These are phyloP conservation scores for Anoura caudifer DNA, from an alignment of 2,113 vertebrate species.

Conservation along the genomic window DNA sequence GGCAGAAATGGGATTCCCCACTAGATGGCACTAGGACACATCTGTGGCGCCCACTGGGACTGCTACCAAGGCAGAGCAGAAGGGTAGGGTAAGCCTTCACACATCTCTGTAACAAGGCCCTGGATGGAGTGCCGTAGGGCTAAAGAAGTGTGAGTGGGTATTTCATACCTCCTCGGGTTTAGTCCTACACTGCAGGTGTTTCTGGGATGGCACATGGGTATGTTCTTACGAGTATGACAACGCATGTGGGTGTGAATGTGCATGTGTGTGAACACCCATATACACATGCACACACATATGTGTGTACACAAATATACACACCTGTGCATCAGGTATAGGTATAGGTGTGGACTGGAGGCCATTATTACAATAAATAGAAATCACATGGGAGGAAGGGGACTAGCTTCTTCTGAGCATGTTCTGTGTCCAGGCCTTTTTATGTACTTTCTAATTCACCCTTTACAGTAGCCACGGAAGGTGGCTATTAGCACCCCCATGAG, in stretches of 20 bases:
- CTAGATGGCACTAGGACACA: constrained; percentile 38
- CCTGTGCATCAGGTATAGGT: neutral
- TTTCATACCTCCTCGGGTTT: neutral
- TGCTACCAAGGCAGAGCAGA: neutral
- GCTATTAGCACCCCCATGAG: neutral
- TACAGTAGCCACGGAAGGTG: neutral
- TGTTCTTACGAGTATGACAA: neutral
- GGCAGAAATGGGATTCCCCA: constrained; percentile 1
- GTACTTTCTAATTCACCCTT: neutral
- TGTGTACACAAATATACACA: neutral
- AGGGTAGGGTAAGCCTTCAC: neutral
- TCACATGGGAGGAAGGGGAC: neutral
- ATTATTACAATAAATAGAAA: neutral
- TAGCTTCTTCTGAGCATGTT: neutral
- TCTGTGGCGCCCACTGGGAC: neutral
- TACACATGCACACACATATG: neutral
- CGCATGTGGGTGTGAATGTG: neutral
- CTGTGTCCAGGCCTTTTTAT: neutral
- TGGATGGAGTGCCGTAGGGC: neutral
- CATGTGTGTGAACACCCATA: neutral
- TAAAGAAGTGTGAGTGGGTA: neutral
- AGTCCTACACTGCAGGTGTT: neutral
- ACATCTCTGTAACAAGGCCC: neutral
- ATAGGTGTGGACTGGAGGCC: neutral
- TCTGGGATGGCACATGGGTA: neutral